Base-by-base conservation (phyloP, 1,140 invertebrate genomes). In the Lethrus apterus region DNA sequence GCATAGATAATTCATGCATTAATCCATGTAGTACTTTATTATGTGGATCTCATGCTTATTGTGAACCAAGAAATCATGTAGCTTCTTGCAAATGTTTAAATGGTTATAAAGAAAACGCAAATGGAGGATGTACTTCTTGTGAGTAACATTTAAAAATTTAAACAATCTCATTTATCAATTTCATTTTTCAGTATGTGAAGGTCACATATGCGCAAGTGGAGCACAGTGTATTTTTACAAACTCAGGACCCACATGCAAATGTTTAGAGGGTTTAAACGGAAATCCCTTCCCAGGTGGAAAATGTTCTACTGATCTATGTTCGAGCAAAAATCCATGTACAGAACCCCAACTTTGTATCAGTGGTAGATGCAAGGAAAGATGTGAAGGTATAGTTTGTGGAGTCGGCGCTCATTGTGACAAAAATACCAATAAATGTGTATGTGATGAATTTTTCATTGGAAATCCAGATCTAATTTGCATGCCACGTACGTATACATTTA, bases 221-320 rank as follows among this genome's bases (percentile, higher is more conserved):
- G 89, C 89, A 1, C 81, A 87, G 40, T 94, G 90, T 63, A 87
- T 91, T 42, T 82, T 88, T n/a, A 86, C 87, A 17, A 79, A 81
- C 43, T 74, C 79, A 23, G 90, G 89, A 15, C 86, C 88, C 10
- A 90, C 88, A 2, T 94, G 90, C 61, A 85, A 86, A 61, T 94
- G 90, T 59, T 74, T 81, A 3, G 82, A 87, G 63, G 88, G 89
- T 23, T 86, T 83, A 60, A 77, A 81, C 29, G 90, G 90, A 1
- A 93, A 93, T 70, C 88, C 90, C 13, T 93, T 93, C 72, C 86
- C 89, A 4, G 90, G 90, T 19, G 90, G 89, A 20, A 71, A 73
- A 24, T 94, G 90, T 65, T 70, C 70, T 21, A 80, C 83, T 23
- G 88, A 90, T 65, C 70, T 88, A 24, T 94, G 90, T 63, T 87